Conservation (phyloP, 1,140 invertebrate genomes). For the Dermatophagoides farinae region DNA sequence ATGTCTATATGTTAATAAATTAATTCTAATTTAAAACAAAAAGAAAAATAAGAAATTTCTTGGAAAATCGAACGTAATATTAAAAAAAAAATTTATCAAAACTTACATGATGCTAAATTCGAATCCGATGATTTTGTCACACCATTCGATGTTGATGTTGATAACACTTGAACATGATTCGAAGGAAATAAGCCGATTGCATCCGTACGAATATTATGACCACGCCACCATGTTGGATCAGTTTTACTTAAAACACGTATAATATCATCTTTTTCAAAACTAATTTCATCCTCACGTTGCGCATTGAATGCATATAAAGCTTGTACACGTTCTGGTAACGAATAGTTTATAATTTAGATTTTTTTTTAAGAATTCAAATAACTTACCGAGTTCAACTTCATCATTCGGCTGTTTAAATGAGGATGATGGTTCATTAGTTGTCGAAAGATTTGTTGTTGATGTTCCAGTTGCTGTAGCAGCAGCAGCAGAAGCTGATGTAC, state of each 20-base stretch:
- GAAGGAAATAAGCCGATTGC: slow-evolving; percentile 64
- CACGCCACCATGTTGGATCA: slow-evolving; percentile 88
- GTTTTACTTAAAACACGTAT: slow-evolving; percentile 74
- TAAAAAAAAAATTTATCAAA: neutral
- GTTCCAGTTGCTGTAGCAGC: slow-evolving; percentile 9
- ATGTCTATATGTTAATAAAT: too few relatives aligned
- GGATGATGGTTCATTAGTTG: too few relatives aligned
- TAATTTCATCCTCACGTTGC: slow-evolving; percentile 79
- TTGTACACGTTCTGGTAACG: slow-evolving; percentile 57
- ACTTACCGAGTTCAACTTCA: slow-evolving; percentile 1
- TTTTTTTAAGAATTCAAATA: too few relatives aligned
- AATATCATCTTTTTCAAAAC: slow-evolving; percentile 71
- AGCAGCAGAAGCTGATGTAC: slow-evolving; percentile 13
- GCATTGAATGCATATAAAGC: slow-evolving; percentile 78
- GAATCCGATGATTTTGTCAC: neutral
- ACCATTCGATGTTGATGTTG: neutral
- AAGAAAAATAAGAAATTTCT: neutral
- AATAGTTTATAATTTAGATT: slow-evolving; percentile 11
- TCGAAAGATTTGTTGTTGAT: too few relatives aligned
- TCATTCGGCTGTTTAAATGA: neutral
- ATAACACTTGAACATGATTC: slow-evolving; percentile 52
- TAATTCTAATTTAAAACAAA: neutral
- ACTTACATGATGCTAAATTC: neutral
- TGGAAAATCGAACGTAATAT: too few relatives aligned
- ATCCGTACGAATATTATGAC: slow-evolving; percentile 25